Base-by-base conservation (phyloP, 30 jellyfish, hydroid and myxozoan genomes). In the Rhopilema esculentum region DNA sequence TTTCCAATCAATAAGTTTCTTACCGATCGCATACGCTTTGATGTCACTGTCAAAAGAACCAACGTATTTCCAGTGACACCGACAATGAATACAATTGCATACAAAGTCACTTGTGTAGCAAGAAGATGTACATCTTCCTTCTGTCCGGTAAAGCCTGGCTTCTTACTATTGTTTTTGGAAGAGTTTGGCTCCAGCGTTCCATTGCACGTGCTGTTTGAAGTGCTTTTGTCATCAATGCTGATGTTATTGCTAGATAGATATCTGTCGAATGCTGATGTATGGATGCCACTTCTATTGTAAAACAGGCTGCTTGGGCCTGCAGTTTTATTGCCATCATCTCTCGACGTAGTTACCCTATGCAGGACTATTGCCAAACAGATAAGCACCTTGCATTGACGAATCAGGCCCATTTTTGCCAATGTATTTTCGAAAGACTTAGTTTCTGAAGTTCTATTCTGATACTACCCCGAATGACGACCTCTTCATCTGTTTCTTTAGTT, bases 51-150 rank as follows among this genome's bases (percentile, higher is more conserved):
- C 62, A 87, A 51, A 17, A 96, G 22, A 15, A 96, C 97, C 30
- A 96, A 65, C 25, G 84, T 4, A 67, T 96, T 96, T 40, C 99
- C 99, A 1, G 95, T 90, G 30, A 91, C 91, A 21, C 98, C 98
- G 15, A 96, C 87, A 6, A 88, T 27, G 61, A 91, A 88, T 16
- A 96, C 85, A 1, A 84, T 22, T 1, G 79, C 88, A 32, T 84
- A 91, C 32, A 76, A 40, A 0, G 72, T 31, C 49, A 89, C 69
- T 75, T 80, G 96, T 6, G 26, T 0, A 16, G 48, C 84, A 30
- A 73, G 31, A 0, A 33, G 40, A 6, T 65, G 27, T 26, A 0
- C 20, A 26, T 30, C 27, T 1, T 30, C 49, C 49, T 21, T 67
- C 57, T 6, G 57, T 12, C 9, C 57, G 57, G 57, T 12, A 12